Conservation (phyloP, 2,888 invertebrate species). For the Matsumyia berberina region DNA sequence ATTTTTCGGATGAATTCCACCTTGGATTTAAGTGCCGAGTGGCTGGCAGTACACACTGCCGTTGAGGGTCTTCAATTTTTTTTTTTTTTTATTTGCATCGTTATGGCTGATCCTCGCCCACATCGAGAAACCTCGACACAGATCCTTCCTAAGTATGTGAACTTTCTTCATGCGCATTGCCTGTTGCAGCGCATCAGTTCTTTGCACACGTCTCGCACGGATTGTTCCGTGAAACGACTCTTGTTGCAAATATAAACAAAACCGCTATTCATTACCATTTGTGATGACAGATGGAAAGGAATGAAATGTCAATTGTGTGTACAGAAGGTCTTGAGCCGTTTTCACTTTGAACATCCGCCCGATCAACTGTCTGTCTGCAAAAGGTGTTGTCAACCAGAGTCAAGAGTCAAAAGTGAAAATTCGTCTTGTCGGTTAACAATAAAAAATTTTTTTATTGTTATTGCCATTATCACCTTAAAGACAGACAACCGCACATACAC, state of each 20-base stretch:
- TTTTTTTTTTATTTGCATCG: conserved; percentile 15
- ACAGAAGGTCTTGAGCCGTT: conserved; percentile 70
- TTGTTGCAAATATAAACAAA: conserved; percentile 57
- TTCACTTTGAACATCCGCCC: conserved; percentile 46
- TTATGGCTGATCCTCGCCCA: conserved; percentile 29
- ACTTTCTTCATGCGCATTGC: conserved; percentile 29
- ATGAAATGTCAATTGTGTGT: conserved; percentile 75
- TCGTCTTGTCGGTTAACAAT: conserved; percentile 61
- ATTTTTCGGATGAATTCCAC: conserved; percentile 57
- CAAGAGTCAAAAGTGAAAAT: conserved; percentile 75
- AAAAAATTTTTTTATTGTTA: conserved; percentile 66
- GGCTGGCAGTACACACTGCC: conserved; percentile 27
- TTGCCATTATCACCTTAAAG: conserved; percentile 60
- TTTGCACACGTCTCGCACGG: conserved; percentile 24
- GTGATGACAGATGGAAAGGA: conserved; percentile 41
- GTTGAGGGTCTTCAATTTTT: not conserved
- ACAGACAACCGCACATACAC: conserved; percentile 14
- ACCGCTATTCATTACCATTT: conserved; percentile 54
- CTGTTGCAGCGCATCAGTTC: conserved; percentile 1
- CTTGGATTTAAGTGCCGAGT: conserved; percentile 60
- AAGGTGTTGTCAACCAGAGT: conserved; percentile 51
- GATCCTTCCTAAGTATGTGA: conserved; percentile 39
- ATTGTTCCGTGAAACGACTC: conserved; percentile 13
- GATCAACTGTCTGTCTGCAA: not conserved
- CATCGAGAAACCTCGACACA: conserved; percentile 5